phyloP scores from a whole-genome alignment of 2,888 invertebrate species.

The Abscondita cerata region DNA sequence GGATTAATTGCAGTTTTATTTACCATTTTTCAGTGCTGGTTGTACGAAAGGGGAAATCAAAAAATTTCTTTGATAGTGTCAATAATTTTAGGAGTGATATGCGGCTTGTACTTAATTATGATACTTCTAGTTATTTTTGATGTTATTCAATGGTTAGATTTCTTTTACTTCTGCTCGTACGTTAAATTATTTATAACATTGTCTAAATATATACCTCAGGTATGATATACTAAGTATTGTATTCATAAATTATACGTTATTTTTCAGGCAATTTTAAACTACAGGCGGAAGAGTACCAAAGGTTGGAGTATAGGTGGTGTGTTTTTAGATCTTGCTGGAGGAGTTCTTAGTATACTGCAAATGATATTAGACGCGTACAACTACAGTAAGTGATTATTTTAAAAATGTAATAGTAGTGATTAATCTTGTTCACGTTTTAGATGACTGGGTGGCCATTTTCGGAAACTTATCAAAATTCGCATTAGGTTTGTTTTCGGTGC shows the following conservation, averaged over 20 bases:
- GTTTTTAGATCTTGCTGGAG: slow-evolving; percentile 95
- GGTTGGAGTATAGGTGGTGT: slow-evolving; percentile 99
- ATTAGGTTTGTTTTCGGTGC: slow-evolving; percentile 90
- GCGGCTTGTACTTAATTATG: slow-evolving; percentile 68
- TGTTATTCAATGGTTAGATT: slow-evolving; percentile 85
- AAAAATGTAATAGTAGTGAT: neutral
- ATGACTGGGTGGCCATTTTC: slow-evolving; percentile 96
- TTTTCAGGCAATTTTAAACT: slow-evolving; percentile 92
- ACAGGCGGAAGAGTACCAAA: slow-evolving; percentile 90
- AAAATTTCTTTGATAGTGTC: slow-evolving; percentile 80
- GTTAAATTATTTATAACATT: slow-evolving; percentile 94
- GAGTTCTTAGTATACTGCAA: slow-evolving; percentile 90
- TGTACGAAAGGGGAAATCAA: slow-evolving; percentile 89
- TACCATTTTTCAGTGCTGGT: slow-evolving; percentile 86
- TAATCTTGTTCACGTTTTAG: slow-evolving; percentile 63
- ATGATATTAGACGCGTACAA: slow-evolving; percentile 95
- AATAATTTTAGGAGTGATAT: slow-evolving; percentile 70
- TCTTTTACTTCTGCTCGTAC: slow-evolving; percentile 94
- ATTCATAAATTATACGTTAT: too few species aligned
- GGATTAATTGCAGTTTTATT: slow-evolving; percentile 84
- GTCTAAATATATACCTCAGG: slow-evolving; percentile 98
- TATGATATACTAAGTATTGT: too few species aligned
- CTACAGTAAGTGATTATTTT: slow-evolving; percentile 68
- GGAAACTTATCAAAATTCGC: slow-evolving; percentile 98
- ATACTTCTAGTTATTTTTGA: slow-evolving; percentile 68